Evolutionary conservation across 2,797 vertebrate species (phyloP), one percentile per base, ranked within the genome.

Genomic region (Periparus ater): DNA sequence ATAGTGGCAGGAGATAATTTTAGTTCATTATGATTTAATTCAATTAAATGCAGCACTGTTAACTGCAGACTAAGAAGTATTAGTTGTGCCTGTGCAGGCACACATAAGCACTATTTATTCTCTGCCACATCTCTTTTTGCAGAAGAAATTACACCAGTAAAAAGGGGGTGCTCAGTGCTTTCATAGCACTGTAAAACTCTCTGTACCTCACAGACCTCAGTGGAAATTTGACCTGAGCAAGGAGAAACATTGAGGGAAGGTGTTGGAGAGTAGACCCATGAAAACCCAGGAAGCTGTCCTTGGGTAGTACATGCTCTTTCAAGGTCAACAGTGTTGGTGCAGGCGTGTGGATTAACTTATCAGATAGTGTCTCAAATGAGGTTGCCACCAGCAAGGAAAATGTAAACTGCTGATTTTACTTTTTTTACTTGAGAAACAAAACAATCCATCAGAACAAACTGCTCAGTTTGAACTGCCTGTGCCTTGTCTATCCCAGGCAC

Each of bases 1-100:
- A 89, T 51, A 88, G 94, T 91, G 84, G 65, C 82, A 94, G 93
- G 81, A 96, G 94, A 97, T 94, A 94, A 94, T 96, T 97, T 97
- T 91, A 89, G 65, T 96, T 96, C 89, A 89, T 86, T 96, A 88
- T 94, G 93, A 94, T 97, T 97, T 97, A 96, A 97, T 95, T 97
- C 96, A 95, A 94, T 96, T 97, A 96, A 97, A 95, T 95, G 82
- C 90, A 94, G 78, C 58, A 83, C 57, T 93, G 88, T 87, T 91
- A 85, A 83, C 63, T 92, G 93, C 93, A 92, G 85, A 80, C 88
- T 92, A 92, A 92, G 91, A 95, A 91, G 70, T 84, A 95, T 96
- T 76, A 74, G 51, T 84, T 53, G 78, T 89, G 91, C 38, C 66
- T 91, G 40, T 60, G 77, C 76, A 79, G 75, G 32, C 87, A 36